These are phyloP conservation scores for Coelinius sp. DNA, from an alignment of 2,888 invertebrate species.

Conservation along the genomic window DNA sequence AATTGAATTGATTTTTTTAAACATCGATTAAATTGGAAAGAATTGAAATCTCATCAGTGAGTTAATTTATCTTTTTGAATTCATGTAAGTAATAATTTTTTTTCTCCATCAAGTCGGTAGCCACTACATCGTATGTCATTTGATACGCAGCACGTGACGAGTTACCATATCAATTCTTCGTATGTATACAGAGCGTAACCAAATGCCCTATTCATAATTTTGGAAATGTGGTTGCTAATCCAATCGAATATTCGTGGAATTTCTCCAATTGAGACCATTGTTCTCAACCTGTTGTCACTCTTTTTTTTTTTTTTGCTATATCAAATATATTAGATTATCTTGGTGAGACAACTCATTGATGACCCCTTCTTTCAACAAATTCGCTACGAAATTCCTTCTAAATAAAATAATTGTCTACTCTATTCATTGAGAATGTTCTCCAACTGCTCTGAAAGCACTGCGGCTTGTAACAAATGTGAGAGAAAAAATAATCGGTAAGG, in stretches of 20 bases:
- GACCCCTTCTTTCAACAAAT: background rate
- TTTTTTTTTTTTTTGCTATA: too few species aligned
- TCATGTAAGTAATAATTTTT: too few species aligned
- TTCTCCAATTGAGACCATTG: background rate
- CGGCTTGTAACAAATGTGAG: constrained; percentile 14
- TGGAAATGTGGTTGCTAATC: background rate
- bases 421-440: background rate
- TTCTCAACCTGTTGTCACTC: too few species aligned
- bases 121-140: constrained; percentile 31
- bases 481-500: background rate
- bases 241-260: background rate
- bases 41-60: background rate
- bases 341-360: too few species aligned
- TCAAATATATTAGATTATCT: background rate
- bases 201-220: constrained; percentile 30
- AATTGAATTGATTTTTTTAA: constrained; percentile 12
- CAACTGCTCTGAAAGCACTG: background rate
- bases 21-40: background rate
- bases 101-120: background rate
- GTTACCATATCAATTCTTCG: constrained; percentile 55
- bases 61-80: too few species aligned
- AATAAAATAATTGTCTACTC: background rate
- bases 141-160: constrained; percentile 53
- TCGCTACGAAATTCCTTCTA: constrained; percentile 2
- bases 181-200: constrained; percentile 51